Base-by-base conservation (phyloP, 2,113 vertebrate species). In the Istiophorus platypterus region DNA sequence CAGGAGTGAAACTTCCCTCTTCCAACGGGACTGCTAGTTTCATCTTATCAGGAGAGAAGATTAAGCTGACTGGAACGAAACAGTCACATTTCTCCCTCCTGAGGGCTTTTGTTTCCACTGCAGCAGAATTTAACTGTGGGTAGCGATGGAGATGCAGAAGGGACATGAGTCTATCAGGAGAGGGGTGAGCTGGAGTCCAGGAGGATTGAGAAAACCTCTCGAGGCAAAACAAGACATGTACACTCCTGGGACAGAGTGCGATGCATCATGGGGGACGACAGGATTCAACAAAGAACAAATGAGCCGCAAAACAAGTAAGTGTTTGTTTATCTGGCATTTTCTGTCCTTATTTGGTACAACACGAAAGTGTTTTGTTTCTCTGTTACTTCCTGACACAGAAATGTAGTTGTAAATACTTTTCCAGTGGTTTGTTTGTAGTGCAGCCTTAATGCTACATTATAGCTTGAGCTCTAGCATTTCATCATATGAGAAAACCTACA, bases 271-370 rank as follows among this genome's bases (percentile, higher is more conserved):
- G 91, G 92, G 92, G 74, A 91, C 84, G 58, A 85, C 89, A 24
- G 90, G 74, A 86, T 83, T 90, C 76, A 93, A 91, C 80, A 87
- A 62, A 58, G 92, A 95, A 74, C 87, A 85, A 74, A 87, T 89
- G 72, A 89, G 80, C 52, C 84, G 86, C 74, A 96, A 94, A 94
- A 95, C 94, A 92, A 95, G 95, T 96, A 92, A 95, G 93, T 93
- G 59, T 86, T 91, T 91, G 70, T 90, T 83, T 88, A 79, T 82
- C 34, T 81, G 68, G 0, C 14, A 9, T 84, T 82, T 85, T 68
- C 8, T 57, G 41, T 65, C 42, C 49, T 87, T 66, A 67, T 76
- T 81, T 80, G 15, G 41, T n/a, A 57, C 26, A 37, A 29, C 57
- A 42, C 56, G 24, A 59, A 22, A 17, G 52, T 58, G 42, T 45